Evolutionary conservation across 2,797 vertebrate genomes (phyloP).

Genomic region (Lutjanus argentimaculatus): DNA sequence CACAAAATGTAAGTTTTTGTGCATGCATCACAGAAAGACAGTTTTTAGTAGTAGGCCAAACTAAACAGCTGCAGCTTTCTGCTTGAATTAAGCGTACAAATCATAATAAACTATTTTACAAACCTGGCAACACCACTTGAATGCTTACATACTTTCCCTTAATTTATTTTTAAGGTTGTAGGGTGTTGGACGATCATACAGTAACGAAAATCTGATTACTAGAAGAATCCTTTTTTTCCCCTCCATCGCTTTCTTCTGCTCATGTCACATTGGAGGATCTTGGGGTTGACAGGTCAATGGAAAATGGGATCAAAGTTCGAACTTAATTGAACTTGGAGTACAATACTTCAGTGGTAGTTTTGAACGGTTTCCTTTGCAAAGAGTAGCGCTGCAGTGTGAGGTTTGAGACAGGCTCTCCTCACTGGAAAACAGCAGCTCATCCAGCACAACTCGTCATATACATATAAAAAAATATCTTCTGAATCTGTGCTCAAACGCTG

Average conservation of each 20-base stretch:
- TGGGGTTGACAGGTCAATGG: constrained; percentile 22
- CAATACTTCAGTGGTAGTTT: constrained; percentile 37
- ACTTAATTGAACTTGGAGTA: constrained; percentile 24
- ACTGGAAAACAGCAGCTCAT: constrained; percentile 48
- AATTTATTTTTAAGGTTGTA: not conserved
- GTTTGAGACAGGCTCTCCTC: constrained; percentile 29
- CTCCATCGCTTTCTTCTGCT: not conserved
- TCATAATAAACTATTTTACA: constrained; percentile 1
- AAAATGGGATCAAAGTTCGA: constrained; percentile 41
- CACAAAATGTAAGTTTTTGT: constrained; percentile 4
- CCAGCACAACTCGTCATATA: constrained; percentile 37
- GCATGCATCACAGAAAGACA: not conserved
- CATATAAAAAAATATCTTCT: not conserved
- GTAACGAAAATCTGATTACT: constrained; percentile 9
- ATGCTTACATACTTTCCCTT: constrained; percentile 4
- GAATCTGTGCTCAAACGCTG: not conserved
- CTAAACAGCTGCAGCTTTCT: constrained; percentile 10
- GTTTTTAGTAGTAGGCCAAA: not conserved
- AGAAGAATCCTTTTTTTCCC: not conserved
- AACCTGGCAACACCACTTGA: not conserved
- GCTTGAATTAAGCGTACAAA: constrained; percentile 13
- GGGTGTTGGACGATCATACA: not conserved
- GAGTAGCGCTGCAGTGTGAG: constrained; percentile 8
- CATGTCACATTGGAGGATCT: constrained; percentile 4
- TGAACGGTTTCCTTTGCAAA: constrained; percentile 41